Evolutionary conservation across 2,797 vertebrate genomes (phyloP), one percentile per base, ranked within the genome.

Genomic region (Darevskia mixta): DNA sequence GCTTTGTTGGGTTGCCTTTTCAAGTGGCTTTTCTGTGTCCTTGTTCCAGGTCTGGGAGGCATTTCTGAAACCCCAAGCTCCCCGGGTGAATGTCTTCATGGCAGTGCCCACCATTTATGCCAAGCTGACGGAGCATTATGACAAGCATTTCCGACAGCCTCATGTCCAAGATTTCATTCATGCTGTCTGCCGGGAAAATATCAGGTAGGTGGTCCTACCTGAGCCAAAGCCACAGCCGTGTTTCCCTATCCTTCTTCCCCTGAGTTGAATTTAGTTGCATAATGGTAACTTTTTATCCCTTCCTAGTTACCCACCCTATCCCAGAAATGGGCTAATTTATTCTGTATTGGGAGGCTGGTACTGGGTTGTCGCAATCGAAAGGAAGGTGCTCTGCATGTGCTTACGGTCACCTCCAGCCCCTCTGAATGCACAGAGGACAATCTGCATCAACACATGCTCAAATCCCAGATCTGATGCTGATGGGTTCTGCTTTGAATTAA

Each of bases 81-180:
- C 97, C 0, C 85, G 93, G 72, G 91, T 99, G 84, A 99, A 95
- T 0, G 94, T 99, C 29, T 99, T 99, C 92, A 99, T 99, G 99
- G 98, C 98, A 0, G 98, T 99, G 91, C 98, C 99, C 72, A 99
- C 98, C 3, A 96, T 99, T 94, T 99, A 99, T 89, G 97, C 97
- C 84, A 98, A 98, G 95, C 96, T 99, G 93, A 98, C 98, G 69
- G 97, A 98, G 32, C 95, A 98, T 91, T 98, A 98, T 0, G 96
- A 98, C 25, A 89, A 96, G 85, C 97, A 98, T 89, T 98, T 98
- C 90, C 97, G 95, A 64, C 97, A 97, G 89, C 97, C 97, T 0
- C 97, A 91, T 0, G 98, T 98, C 90, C 98, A 95, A 96, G 98
- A 98, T 91, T 99, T 98, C 0, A 94, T 99, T 66, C 98, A 43